Conservation (phyloP, 2,113 vertebrate species). For the Hemicordylus capensis region DNA sequence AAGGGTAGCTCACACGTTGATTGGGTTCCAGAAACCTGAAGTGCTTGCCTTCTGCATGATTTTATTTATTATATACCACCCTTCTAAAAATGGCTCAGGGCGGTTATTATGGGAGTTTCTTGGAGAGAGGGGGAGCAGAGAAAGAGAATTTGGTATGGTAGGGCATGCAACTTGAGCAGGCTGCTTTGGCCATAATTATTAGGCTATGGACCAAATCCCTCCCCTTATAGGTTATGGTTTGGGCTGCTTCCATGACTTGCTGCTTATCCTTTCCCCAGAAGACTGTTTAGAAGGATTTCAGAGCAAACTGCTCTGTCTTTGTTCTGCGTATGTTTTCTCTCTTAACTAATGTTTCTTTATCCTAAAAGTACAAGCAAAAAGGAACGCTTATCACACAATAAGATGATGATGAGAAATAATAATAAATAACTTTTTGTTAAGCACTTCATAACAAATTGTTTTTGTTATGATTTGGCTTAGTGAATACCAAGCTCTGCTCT, state of each 20-base stretch:
- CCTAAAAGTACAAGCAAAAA: neutral
- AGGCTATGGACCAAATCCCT: neutral
- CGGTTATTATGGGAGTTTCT: neutral
- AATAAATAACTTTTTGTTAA: too few relatives aligned
- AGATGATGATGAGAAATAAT: neutral
- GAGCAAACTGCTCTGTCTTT: neutral
- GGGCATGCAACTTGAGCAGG: neutral
- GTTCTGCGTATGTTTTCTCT: neutral
- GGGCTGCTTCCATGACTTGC: neutral
- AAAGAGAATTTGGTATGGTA: neutral
- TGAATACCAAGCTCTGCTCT: neutral
- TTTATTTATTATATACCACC: too few relatives aligned
- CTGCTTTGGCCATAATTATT: neutral
- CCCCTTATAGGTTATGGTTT: neutral
- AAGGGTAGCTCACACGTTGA: neutral
- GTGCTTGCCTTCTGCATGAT: neutral
- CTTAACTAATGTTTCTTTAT: neutral
- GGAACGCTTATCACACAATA: neutral
- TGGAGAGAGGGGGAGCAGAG: neutral
- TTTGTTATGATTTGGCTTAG: too few relatives aligned
- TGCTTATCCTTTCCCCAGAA: neutral
- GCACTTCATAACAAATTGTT: too few relatives aligned
- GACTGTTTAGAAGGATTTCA: neutral
- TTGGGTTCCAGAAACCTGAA: neutral
- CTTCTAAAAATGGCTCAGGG: too few relatives aligned